Conservation (phyloP, 2,888 invertebrate genomes). For the Lasius fuliginosus region DNA sequence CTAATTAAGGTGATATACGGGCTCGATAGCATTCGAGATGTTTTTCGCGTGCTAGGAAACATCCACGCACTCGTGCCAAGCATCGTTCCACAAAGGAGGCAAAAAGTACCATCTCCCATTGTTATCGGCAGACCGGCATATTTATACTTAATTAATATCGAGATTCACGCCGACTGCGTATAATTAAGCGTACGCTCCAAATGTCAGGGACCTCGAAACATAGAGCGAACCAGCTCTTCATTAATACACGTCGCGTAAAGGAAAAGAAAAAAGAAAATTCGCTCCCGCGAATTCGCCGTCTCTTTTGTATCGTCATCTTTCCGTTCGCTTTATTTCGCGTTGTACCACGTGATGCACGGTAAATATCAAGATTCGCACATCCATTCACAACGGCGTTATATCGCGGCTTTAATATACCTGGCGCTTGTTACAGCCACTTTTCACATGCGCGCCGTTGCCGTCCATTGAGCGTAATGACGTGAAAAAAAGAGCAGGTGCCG, state of each 20-base stretch:
- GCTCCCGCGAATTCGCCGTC: neutral
- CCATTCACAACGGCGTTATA: slow-evolving; percentile 57
- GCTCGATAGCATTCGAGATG: slow-evolving; percentile 65
- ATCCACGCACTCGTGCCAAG: slow-evolving; percentile 23
- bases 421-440: slow-evolving; percentile 52
- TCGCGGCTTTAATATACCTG: slow-evolving; percentile 21
- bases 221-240: slow-evolving; percentile 46
- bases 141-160: slow-evolving; percentile 71
- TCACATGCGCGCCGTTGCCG: slow-evolving; percentile 42
- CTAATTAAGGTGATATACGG: slow-evolving; percentile 63
- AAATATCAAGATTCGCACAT: slow-evolving; percentile 62
- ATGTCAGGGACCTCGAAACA: slow-evolving; percentile 7
- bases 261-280: slow-evolving; percentile 7
- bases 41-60: slow-evolving; percentile 48
- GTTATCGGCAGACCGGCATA: slow-evolving; percentile 65
- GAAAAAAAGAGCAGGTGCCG: slow-evolving; percentile 55
- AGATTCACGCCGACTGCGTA: slow-evolving; percentile 52
- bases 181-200: slow-evolving; percentile 58
- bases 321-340: slow-evolving; percentile 20
- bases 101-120: slow-evolving; percentile 60
- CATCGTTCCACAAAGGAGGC: slow-evolving; percentile 50
- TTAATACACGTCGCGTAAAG: slow-evolving; percentile 25
- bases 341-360: slow-evolving; percentile 27
- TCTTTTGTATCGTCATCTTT: slow-evolving; percentile 7
- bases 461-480: slow-evolving; percentile 55